Percentiles rank a stretch among this genome's conserved stretches.
Conservation (phyloP, 2,797 vertebrate species). For the Eidolon dupreanum region DNA sequence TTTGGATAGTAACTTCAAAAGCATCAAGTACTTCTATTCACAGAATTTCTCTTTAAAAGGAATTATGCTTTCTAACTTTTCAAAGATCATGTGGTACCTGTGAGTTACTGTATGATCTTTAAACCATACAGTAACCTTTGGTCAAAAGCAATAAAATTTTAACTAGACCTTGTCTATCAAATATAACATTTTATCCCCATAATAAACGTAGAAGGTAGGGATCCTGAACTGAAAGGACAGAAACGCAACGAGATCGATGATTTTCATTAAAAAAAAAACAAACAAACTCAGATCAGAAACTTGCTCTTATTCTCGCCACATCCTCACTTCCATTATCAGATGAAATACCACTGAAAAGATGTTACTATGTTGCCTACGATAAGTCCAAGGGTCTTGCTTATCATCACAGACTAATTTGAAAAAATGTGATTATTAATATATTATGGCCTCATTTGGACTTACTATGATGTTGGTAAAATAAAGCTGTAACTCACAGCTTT, state of each 20-base stretch:
- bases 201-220: neutral
- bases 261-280: neutral
- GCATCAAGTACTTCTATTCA: neutral
- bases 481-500: neutral
- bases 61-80: neutral
- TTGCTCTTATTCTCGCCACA: neutral
- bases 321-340: neutral
- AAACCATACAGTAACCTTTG: constrained; percentile 40
- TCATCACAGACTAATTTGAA: neutral
- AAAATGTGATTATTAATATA: neutral
- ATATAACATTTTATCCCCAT: neutral
- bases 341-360: neutral
- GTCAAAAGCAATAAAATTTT: constrained; percentile 42
- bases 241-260: neutral
- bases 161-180: neutral
- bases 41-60: neutral
- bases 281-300: neutral
- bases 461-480: neutral
- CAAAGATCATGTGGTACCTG: neutral
- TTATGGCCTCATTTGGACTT: neutral
- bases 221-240: neutral
- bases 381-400: neutral
- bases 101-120: neutral
- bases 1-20: neutral
- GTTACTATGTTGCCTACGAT: neutral